Evolutionary conservation across 2,113 vertebrate genomes (phyloP).

Genomic region (Hippocampus comes): DNA sequence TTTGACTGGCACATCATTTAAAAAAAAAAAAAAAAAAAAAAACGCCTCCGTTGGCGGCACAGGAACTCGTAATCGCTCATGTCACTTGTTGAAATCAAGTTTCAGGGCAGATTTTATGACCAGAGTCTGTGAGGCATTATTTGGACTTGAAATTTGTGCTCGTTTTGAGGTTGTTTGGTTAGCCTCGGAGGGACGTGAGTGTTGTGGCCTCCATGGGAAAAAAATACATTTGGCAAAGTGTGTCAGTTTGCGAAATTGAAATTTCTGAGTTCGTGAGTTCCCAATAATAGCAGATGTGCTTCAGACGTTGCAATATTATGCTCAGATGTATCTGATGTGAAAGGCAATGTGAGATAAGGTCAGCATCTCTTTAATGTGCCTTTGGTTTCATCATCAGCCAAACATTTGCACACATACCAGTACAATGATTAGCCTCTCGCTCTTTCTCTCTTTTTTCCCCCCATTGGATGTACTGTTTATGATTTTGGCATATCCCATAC

Average conservation of each 20-base stretch:
- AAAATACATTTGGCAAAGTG: neutral
- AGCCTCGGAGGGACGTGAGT: neutral
- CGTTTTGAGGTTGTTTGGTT: neutral
- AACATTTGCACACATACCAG: no score
- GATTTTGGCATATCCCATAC: no score
- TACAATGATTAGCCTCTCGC: no score
- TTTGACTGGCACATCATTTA: neutral
- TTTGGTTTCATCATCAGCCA: no score
- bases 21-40: no score
- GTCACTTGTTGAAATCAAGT: neutral
- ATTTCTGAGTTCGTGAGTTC: neutral
- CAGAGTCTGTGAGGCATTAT: neutral
- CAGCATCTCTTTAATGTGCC: no score
- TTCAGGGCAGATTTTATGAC: neutral
- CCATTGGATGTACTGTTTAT: no score
- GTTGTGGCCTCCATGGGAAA: neutral
- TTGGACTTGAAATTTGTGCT: neutral
- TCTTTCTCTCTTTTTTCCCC: no score
- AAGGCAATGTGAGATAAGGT: no score
- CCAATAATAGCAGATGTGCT: neutral
- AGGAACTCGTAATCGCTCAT: no score
- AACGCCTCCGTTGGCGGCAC: neutral
- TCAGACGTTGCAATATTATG: neutral
- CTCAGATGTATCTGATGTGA: neutral
- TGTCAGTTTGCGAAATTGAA: neutral